These are phyloP conservation scores for Sylvia atricapilla DNA, from an alignment of 2,113 vertebrate species.

Conservation along the genomic window DNA sequence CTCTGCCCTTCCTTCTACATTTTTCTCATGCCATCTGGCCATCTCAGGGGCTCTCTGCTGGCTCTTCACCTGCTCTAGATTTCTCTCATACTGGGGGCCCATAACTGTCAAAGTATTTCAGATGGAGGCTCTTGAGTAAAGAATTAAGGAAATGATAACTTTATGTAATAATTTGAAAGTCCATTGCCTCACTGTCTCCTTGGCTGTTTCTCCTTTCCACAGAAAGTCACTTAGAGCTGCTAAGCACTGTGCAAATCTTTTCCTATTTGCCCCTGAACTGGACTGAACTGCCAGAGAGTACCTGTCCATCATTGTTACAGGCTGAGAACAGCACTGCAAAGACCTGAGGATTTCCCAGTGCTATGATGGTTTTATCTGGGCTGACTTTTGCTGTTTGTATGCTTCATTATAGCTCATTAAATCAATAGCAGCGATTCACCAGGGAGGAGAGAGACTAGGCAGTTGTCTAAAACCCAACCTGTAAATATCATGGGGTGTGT, in stretches of 20 bases:
- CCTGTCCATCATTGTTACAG: not conserved
- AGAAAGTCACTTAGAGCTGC: not conserved
- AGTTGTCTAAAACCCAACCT: slow-evolving; percentile 5
- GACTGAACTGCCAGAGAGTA: not conserved
- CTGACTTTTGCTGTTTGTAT: not conserved
- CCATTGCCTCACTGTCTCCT: not conserved
- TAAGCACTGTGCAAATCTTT: not conserved
- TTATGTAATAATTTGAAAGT: not conserved
- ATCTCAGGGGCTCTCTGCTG: not conserved
- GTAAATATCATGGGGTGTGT: not conserved
- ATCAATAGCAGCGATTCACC: slow-evolving; percentile 7
- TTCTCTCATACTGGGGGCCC: not conserved
- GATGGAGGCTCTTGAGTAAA: not conserved
- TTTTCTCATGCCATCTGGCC: not conserved
- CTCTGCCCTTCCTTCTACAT: not conserved
- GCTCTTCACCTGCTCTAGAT: not conserved
- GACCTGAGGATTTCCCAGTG: slow-evolving; percentile 1
- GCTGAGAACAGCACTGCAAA: not conserved
- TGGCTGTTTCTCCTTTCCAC: not conserved
- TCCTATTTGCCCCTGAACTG: not conserved
- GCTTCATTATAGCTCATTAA: not conserved
- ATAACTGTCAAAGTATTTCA: not conserved
- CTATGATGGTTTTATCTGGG: not conserved
- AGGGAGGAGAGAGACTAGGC: not conserved
- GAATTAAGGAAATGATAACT: not conserved